Conservation (phyloP, 2,113 vertebrate genomes). For the Numida meleagris region DNA sequence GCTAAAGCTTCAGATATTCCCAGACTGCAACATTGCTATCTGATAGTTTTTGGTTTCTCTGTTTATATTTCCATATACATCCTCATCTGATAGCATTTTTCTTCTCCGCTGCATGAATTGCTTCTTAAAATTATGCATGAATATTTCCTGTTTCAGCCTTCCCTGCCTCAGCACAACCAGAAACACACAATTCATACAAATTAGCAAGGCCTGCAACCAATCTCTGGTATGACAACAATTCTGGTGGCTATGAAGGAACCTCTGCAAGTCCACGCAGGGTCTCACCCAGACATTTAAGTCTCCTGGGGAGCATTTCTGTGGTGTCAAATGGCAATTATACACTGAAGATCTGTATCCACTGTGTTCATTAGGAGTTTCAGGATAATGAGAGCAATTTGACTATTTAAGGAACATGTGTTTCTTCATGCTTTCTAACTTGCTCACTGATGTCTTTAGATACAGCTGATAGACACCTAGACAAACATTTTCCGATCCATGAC, state of each 20-base stretch:
- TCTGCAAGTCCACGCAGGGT: not conserved
- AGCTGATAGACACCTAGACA: conserved; percentile 43
- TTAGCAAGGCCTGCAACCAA: not conserved
- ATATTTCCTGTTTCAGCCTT: not conserved
- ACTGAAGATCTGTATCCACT: not conserved
- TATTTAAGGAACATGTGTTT: conserved; percentile 6
- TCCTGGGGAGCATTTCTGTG: not conserved
- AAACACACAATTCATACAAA: not conserved
- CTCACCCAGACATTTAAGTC: not conserved
- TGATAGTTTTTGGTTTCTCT: not conserved
- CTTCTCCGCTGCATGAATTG: not conserved
- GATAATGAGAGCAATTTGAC: not conserved
- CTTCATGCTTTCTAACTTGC: conserved; percentile 25
- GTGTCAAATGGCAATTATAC: not conserved
- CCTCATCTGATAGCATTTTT: not conserved
- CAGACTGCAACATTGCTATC: not conserved
- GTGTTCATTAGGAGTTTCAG: not conserved
- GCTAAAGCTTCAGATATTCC: not conserved
- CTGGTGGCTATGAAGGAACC: not conserved
- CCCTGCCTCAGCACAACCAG: conserved; percentile 20
- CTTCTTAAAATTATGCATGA: not conserved
- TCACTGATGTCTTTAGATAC: conserved; percentile 32
- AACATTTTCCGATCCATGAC: conserved; percentile 13
- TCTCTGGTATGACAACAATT: conserved; percentile 32
- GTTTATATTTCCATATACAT: not conserved